Evolutionary conservation across 1,140 invertebrate genomes (phyloP).

Genomic region (Mamestra configurata): DNA sequence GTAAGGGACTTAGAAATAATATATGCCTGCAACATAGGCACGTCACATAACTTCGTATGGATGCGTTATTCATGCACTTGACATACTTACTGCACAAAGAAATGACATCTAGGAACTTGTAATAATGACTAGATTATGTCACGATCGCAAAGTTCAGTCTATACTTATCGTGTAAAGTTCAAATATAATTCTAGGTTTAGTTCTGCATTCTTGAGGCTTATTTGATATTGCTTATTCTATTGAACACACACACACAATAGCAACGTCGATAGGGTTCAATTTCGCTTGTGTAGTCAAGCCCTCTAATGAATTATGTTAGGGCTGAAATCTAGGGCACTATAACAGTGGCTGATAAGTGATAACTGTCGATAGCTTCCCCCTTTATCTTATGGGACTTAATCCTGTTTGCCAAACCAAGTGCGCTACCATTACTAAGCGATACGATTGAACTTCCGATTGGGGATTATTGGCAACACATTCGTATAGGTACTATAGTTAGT

Average conservation of each 20-base stretch:
- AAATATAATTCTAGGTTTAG: conserved; percentile 46
- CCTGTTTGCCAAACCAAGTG: background rate
- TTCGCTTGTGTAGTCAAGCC: too few relatives aligned
- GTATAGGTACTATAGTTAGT: too few relatives aligned
- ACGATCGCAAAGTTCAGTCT: conserved; percentile 35
- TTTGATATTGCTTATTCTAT: conserved; percentile 13
- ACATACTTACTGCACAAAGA: conserved; percentile 74
- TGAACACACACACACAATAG: background rate
- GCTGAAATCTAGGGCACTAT: conserved; percentile 16
- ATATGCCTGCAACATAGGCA: conserved; percentile 48
- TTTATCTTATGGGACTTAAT: conserved; percentile 9
- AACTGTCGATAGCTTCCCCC: background rate
- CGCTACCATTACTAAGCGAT: background rate
- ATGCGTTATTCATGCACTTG: conserved; percentile 67
- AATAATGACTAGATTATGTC: conserved; percentile 51
- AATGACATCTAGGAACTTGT: conserved; percentile 58
- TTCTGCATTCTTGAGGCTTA: conserved; percentile 7
- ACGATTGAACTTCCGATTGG: background rate
- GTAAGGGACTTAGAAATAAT: conserved; percentile 41
- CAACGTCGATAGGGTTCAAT: background rate
- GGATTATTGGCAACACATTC: background rate
- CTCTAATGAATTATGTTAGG: conserved; percentile 4
- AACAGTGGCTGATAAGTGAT: conserved; percentile 10
- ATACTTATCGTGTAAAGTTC: conserved; percentile 44
- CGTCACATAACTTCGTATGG: conserved; percentile 10